Evolutionary conservation across 2,888 invertebrate genomes (phyloP).

Genomic region (Julus scandinavius): DNA sequence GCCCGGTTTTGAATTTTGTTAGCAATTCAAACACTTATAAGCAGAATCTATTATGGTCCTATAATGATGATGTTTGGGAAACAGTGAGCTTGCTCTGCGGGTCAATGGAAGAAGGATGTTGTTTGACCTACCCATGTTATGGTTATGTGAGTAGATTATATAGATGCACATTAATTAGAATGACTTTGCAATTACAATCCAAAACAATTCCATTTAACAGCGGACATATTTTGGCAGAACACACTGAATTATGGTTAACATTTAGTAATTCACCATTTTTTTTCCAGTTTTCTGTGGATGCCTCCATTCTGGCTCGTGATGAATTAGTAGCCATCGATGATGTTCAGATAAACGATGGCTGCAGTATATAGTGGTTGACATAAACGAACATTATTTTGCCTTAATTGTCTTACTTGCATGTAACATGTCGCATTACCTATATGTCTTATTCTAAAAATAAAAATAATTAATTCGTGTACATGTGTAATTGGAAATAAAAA

Average conservation of each 20-base stretch:
- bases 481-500: too few species aligned
- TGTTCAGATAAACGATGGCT: not conserved
- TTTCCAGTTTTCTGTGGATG: not conserved
- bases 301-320: not conserved
- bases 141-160: not conserved
- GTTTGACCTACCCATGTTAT: not conserved
- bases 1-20: not conserved
- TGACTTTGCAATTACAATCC: not conserved
- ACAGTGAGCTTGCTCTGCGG: not conserved
- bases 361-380: not conserved
- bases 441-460: too few species aligned
- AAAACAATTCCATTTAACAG: too few species aligned
- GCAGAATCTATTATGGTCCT: not conserved
- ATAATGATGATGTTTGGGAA: not conserved
- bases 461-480: too few species aligned
- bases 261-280: not conserved
- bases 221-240: too few species aligned
- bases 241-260: too few species aligned
- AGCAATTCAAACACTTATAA: not conserved
- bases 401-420: too few species aligned
- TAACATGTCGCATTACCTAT: too few species aligned
- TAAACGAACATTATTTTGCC: too few species aligned
- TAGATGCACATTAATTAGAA: not conserved
- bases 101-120: not conserved
- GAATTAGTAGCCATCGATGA: constrained; percentile 41